Conservation (phyloP, 2,888 invertebrate species). For the Dione juno region DNA sequence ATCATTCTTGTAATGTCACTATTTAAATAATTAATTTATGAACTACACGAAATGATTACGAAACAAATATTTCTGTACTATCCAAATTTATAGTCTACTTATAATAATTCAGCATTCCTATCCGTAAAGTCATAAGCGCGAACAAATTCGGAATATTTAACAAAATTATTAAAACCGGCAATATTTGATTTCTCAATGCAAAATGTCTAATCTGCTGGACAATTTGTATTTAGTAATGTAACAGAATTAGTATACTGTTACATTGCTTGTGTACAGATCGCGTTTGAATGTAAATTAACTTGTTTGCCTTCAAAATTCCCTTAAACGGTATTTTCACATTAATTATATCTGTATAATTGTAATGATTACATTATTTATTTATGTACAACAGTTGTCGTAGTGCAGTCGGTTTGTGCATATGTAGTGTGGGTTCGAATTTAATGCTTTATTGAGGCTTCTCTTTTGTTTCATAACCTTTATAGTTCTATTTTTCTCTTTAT, state of each 20-base stretch:
- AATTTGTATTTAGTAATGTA: slow-evolving; percentile 42
- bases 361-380: neutral
- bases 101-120: slow-evolving; percentile 20
- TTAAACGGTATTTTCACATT: slow-evolving; percentile 16
- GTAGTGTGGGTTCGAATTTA: too few relatives aligned
- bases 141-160: slow-evolving; percentile 16
- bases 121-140: slow-evolving; percentile 3
- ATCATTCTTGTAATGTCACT: neutral
- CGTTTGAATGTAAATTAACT: slow-evolving; percentile 32
- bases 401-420: neutral
- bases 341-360: neutral
- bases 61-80: neutral
- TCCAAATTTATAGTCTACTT: neutral
- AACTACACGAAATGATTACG: neutral
- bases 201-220: slow-evolving; percentile 36
- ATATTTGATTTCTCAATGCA: slow-evolving; percentile 24
- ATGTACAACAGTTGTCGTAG: neutral
- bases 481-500: too few relatives aligned
- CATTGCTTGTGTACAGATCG: slow-evolving; percentile 13
- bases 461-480: too few relatives aligned
- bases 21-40: neutral
- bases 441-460: too few relatives aligned
- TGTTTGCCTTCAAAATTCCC: slow-evolving; percentile 25
- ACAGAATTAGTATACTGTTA: slow-evolving; percentile 29
- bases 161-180: slow-evolving; percentile 22